Conservation (phyloP, 2,888 invertebrate species). For the Lobophora halterata region DNA sequence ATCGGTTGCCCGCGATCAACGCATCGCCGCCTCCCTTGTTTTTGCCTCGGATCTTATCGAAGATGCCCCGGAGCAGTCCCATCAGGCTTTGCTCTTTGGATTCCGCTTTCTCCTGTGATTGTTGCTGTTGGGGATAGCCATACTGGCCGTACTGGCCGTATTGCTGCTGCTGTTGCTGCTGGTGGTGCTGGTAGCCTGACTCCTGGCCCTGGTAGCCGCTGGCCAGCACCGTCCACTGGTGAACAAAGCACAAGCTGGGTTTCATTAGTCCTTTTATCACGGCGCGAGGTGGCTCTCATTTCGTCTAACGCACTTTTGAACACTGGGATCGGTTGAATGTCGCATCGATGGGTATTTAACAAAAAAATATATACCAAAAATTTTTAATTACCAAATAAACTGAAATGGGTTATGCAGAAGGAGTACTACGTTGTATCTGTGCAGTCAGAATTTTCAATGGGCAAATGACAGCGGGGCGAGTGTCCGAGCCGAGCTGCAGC, state of each 20-base stretch:
- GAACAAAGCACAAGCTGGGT: slow-evolving; percentile 76
- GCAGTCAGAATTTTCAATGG: too few species aligned
- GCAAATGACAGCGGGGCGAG: too few species aligned
- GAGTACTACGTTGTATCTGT: too few species aligned
- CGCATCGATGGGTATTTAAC: slow-evolving; percentile 33
- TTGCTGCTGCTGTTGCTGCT: slow-evolving; percentile 21
- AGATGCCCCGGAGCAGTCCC: slow-evolving; percentile 54
- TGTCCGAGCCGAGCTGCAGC: too few species aligned
- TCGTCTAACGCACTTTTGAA: slow-evolving; percentile 75
- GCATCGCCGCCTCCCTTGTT: slow-evolving; percentile 41
- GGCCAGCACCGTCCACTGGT: slow-evolving; percentile 62
- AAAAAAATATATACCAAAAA: too few species aligned
- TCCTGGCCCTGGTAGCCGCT: slow-evolving; percentile 22
- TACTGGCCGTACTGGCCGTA: slow-evolving; percentile 16
- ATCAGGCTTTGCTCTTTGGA: slow-evolving; percentile 43
- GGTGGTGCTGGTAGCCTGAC: slow-evolving; percentile 15
- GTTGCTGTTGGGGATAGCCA: slow-evolving; percentile 21
- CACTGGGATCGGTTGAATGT: slow-evolving; percentile 37
- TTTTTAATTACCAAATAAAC: too few species aligned
- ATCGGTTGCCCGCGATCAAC: slow-evolving; percentile 37
- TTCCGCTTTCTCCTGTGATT: slow-evolving; percentile 23
- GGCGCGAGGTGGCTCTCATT: slow-evolving; percentile 62
- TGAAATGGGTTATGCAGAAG: too few species aligned
- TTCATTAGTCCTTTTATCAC: slow-evolving; percentile 70
- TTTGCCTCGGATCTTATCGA: slow-evolving; percentile 46